Percentiles rank a stretch among this genome's conserved stretches.
phyloP scores from a whole-genome alignment of 2,888 invertebrate genomes.

The Chrysodeixis includens region DNA sequence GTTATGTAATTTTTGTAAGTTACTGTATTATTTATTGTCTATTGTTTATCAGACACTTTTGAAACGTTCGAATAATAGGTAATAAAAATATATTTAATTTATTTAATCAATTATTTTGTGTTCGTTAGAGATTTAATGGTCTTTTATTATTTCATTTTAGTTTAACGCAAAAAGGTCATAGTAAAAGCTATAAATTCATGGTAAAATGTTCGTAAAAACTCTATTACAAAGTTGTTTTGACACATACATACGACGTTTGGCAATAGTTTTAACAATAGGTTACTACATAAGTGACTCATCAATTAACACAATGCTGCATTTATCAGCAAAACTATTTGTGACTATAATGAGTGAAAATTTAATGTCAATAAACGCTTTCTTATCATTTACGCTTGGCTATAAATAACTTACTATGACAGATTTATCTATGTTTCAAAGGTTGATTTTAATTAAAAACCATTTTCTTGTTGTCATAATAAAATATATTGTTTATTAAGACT shows the following conservation, averaged over 20 bases:
- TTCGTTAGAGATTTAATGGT: too few relatives aligned
- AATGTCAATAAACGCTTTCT: not conserved
- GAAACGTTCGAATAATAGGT: too few relatives aligned
- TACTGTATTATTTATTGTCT: not conserved
- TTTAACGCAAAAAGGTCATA: too few relatives aligned
- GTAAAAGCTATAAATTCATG: too few relatives aligned
- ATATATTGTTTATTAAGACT: not conserved
- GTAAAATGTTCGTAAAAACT: too few relatives aligned
- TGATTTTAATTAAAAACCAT: constrained; percentile 2
- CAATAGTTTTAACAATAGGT: not conserved
- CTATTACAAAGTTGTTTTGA: too few relatives aligned
- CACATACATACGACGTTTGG: too few relatives aligned
- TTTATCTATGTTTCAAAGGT: not conserved
- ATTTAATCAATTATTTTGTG: too few relatives aligned
- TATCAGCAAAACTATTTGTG: not conserved
- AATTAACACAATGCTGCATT: not conserved
- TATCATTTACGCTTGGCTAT: not conserved
- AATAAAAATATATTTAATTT: too few relatives aligned
- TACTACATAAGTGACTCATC: not conserved
- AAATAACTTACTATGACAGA: not conserved
- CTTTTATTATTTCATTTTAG: too few relatives aligned
- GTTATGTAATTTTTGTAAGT: not conserved
- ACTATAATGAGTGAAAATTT: constrained; percentile 3
- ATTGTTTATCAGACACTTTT: constrained; percentile 21
- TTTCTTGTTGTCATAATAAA: not conserved